These are phyloP conservation scores for Rhinopomastus cyanomelas DNA, from an alignment of 2,113 vertebrate species.

Conservation along the genomic window DNA sequence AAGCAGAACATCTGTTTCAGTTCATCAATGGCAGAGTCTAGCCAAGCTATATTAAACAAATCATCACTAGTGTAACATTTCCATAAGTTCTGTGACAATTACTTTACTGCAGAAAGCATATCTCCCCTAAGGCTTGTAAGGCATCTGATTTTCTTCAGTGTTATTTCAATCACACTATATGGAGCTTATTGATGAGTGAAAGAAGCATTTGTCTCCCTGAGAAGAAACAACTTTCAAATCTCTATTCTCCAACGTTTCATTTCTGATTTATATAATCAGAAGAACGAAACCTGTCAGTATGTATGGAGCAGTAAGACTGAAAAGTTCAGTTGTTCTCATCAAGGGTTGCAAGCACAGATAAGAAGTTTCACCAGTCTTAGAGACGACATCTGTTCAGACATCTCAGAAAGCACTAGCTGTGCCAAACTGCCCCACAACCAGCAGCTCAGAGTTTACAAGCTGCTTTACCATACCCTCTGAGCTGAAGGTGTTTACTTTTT, in stretches of 20 bases:
- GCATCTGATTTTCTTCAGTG: constrained; percentile 55
- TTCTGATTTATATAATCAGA: constrained; percentile 42
- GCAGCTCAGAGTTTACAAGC: background rate
- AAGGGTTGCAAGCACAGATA: background rate
- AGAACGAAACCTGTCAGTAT: constrained; percentile 5
- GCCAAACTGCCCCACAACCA: background rate
- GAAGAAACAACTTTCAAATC: constrained; percentile 41
- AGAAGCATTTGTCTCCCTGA: constrained; percentile 45
- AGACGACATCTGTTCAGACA: background rate
- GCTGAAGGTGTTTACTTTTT: background rate
- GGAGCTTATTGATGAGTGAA: constrained; percentile 42
- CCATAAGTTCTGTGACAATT: constrained; percentile 66
- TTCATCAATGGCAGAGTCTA: constrained; percentile 47
- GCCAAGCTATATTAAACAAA: constrained; percentile 61
- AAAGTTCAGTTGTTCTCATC: background rate
- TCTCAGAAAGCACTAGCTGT: background rate
- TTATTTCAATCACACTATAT: constrained; percentile 42
- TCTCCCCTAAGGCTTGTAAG: constrained; percentile 59
- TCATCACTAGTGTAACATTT: constrained; percentile 63
- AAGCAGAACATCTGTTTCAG: constrained; percentile 59
- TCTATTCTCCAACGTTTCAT: background rate
- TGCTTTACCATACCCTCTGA: background rate
- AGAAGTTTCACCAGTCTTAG: background rate
- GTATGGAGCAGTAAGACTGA: background rate
- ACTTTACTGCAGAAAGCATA: constrained; percentile 55